These are phyloP conservation scores for Cercopithecus diana DNA, from an alignment of 2,797 vertebrate species.

Conservation along the genomic window DNA sequence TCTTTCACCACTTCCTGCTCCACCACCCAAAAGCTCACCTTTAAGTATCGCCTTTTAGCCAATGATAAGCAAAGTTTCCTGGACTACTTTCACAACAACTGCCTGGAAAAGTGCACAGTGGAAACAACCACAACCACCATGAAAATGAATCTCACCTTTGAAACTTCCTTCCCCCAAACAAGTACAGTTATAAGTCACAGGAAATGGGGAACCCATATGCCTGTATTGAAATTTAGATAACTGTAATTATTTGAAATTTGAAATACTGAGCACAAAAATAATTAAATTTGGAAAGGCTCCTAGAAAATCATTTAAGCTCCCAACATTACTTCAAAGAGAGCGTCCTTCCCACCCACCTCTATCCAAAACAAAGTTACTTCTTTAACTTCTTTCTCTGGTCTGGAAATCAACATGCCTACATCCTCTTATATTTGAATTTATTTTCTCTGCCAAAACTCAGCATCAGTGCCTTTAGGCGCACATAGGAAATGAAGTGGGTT, in stretches of 20 bases:
- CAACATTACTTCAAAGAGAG: conserved; percentile 55
- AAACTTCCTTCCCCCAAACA: conserved; percentile 56
- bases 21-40: not conserved
- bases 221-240: conserved; percentile 70
- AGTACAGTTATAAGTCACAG: conserved; percentile 20
- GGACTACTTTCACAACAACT: not conserved
- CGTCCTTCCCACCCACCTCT: conserved; percentile 58
- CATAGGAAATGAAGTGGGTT: conserved; percentile 64
- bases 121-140: not conserved
- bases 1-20: not conserved
- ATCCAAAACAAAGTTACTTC: conserved; percentile 67
- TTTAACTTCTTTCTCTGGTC: conserved; percentile 65
- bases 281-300: conserved; percentile 72
- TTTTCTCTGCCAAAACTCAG: conserved; percentile 65
- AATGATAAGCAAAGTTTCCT: not conserved
- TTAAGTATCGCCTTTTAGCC: not conserved
- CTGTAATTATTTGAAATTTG: conserved; percentile 50
- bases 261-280: conserved; percentile 47
- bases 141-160: not conserved
- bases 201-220: not conserved
- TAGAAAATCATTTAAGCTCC: conserved; percentile 71
- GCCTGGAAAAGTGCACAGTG: not conserved
- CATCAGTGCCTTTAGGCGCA: conserved; percentile 59
- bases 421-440: conserved; percentile 66
- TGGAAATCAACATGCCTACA: conserved; percentile 56